A percentile compares a stretch with the other conserved stretches of the same genome.
Evolutionary conservation across 2,888 invertebrate genomes (phyloP).

Genomic region (Plagodis dolabraria): DNA sequence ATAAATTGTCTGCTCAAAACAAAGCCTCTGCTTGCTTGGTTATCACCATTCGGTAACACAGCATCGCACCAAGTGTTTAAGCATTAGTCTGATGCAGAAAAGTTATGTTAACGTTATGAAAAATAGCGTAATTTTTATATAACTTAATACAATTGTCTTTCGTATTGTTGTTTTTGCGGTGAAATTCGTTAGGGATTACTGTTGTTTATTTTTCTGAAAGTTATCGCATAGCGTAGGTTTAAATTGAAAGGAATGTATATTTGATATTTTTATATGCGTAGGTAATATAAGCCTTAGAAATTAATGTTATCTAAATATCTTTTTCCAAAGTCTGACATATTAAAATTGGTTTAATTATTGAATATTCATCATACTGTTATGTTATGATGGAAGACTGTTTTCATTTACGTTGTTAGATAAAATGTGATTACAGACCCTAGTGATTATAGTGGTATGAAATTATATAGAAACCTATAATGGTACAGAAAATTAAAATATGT

Average conservation of each 20-base stretch:
- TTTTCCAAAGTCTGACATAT: slow-evolving; percentile 25
- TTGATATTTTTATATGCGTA: slow-evolving; percentile 22
- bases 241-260: slow-evolving; percentile 12
- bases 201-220: background rate
- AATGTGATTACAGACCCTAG: slow-evolving; percentile 6
- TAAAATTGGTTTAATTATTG: slow-evolving; percentile 24
- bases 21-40: slow-evolving; percentile 18
- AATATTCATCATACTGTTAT: slow-evolving; percentile 15
- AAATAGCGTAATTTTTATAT: no score
- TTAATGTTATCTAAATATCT: slow-evolving; percentile 15
- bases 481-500: no score
- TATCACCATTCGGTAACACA: no score
- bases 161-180: no score
- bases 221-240: background rate
- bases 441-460: background rate
- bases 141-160: no score
- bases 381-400: slow-evolving; percentile 6
- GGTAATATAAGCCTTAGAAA: slow-evolving; percentile 6
- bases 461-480: no score
- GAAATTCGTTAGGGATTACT: no score
- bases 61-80: no score
- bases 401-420: slow-evolving; percentile 4
- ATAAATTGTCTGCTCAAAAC: slow-evolving; percentile 17
- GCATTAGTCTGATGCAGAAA: no score
- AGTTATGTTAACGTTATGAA: no score